Base-by-base conservation (phyloP, 2,797 vertebrate species). In the Neosilurus hyrtlii region DNA sequence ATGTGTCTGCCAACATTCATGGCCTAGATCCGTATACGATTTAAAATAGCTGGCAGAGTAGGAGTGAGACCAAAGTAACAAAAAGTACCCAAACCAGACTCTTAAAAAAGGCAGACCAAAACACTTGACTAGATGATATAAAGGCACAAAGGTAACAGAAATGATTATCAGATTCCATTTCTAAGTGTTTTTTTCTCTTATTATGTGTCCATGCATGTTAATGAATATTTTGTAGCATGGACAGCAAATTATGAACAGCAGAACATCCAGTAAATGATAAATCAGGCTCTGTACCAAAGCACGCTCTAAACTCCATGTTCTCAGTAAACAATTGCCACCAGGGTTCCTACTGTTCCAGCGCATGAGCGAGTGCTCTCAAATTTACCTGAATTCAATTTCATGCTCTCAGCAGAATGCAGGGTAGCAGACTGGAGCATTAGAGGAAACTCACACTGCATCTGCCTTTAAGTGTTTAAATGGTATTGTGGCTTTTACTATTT, bases 21-120 rank as follows among this genome's bases (percentile, higher is more conserved):
- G 70, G 2, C 70, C 22, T 49, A 24, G 70, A 52, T 51, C 49
- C 49, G 52, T 16, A 16, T 52, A 72, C 1, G 2, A 72, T 72
- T 72, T 72, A 49, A 72, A 72, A 71, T 71, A 70, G 67, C 68
- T 56, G 52, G 56, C 24, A 56, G 51, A 30, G 52, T 74, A n/a
- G n/a, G 71, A 56, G 66, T 67, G 66, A 37, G 30, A 20, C 9
- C 43, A 51, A 51, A 71, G 68, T 24, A 71, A 16, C 8, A 9
- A 16, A 72, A 72, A 68, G 35, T 24, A 72, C 70, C 22, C 49
- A 54, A 15, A 14, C 43, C 18, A 51, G 52, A 72, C 51, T 72
- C n/a, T 30, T 15, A 56, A 56, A 56, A n/a, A 73, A 56, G 2
- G 14, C 71, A 73, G 16, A 30, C 24, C 7, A 73, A 56, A 54